Percentiles rank a stretch among this genome's conserved stretches.
Conservation (phyloP, 1,140 invertebrate species). For the Teleogryllus occipitalis region DNA sequence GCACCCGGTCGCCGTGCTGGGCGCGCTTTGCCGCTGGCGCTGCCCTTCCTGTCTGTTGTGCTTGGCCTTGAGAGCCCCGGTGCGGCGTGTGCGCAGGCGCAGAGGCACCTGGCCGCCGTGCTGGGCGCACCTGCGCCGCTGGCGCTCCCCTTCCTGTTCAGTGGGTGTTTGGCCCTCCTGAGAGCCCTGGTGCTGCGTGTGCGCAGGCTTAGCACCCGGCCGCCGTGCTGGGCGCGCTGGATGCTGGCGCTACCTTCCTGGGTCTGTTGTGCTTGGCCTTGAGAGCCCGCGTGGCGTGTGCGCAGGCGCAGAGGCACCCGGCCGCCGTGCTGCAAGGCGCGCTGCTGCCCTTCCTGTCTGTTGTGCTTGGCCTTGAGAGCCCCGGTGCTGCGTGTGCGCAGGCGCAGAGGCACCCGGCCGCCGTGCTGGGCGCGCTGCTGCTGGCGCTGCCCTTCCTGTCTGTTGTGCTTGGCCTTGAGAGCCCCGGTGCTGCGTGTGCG, state of each 20-base stretch:
- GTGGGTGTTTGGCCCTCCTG: no score
- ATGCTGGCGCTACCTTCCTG: slow-evolving; percentile 68
- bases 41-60: slow-evolving; percentile 76
- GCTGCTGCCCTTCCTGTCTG: slow-evolving; percentile 73
- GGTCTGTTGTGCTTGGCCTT: no score
- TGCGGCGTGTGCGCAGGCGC: no score
- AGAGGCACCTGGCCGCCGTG: no score
- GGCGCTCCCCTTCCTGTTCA: no score
- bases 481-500: slow-evolving; percentile 25
- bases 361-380: slow-evolving; percentile 34
- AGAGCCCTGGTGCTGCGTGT: slow-evolving; percentile 18
- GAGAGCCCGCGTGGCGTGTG: slow-evolving; percentile 19
- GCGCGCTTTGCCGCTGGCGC: slow-evolving; percentile 55
- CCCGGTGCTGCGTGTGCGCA: no score
- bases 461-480: no score
- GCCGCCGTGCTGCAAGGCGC: slow-evolving; percentile 53
- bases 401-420: no score
- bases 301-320: slow-evolving; percentile 52
- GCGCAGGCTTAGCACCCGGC: slow-evolving; percentile 55
- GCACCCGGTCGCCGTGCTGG: slow-evolving; percentile 52
- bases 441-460: no score
- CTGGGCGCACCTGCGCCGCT: no score
- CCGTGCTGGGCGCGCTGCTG: no score
- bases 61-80: no score
- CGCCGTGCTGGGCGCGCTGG: slow-evolving; percentile 51